Evolutionary conservation across 2,113 vertebrate species (phyloP).

Genomic region (Mungos mungo): DNA sequence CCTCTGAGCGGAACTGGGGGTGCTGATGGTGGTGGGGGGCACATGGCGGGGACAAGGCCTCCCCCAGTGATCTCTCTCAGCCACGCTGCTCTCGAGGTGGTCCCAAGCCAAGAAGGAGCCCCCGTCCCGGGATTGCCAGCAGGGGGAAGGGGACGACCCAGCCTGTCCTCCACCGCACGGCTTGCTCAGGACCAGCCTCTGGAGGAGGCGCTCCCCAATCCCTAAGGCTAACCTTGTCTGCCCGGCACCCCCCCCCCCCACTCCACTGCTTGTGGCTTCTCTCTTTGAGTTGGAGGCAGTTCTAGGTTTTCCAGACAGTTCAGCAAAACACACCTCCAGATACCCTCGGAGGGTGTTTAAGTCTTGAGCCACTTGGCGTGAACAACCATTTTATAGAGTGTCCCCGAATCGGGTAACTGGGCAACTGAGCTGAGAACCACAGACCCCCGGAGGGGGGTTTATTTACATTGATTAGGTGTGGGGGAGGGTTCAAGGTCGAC

Average conservation of each 20-base stretch:
- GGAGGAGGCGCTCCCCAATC: background rate
- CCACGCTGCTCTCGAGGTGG: background rate
- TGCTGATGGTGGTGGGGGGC: background rate
- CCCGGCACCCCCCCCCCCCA: background rate
- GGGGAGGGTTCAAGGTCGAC: background rate
- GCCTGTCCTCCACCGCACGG: accelerated
- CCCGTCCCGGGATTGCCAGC: background rate
- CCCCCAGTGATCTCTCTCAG: background rate
- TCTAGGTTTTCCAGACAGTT: background rate
- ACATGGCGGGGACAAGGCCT: accelerated
- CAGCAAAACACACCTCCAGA: background rate
- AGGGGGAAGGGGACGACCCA: background rate
- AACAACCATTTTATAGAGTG: accelerated
- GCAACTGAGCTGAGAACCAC: background rate
- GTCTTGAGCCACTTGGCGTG: background rate
- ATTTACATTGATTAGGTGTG: background rate
- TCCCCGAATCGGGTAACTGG: background rate
- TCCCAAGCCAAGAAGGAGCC: background rate
- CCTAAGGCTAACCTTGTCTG: background rate
- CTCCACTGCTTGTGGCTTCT: background rate
- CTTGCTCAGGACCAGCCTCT: background rate
- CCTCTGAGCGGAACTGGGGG: no score
- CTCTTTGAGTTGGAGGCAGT: background rate
- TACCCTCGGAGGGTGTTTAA: background rate
- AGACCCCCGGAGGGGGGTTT: background rate